Percentiles rank a stretch among this genome's conserved stretches.
Conservation (phyloP, 2,888 invertebrate species). For the Drosophila multiciliata region DNA sequence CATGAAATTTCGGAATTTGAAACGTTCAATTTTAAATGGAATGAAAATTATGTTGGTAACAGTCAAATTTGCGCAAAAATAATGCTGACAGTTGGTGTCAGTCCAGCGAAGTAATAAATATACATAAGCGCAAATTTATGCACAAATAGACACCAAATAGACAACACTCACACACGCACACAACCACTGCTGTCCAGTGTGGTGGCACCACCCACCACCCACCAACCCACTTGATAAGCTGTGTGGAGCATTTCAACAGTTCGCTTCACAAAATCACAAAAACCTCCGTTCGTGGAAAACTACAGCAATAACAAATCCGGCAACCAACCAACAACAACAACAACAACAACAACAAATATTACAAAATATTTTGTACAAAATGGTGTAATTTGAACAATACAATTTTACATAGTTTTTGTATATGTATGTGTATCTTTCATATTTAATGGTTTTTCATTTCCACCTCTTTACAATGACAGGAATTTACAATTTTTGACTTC, state of each 20-base stretch:
- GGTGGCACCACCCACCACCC: conserved; percentile 13
- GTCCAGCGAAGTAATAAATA: conserved; percentile 73
- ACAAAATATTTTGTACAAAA: conserved; percentile 68
- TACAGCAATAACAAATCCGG: conserved; percentile 27
- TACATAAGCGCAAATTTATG: conserved; percentile 77
- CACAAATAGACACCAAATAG: conserved; percentile 60
- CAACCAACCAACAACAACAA: conserved; percentile 16
- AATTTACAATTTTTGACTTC: conserved; percentile 35
- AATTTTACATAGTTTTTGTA: conserved; percentile 2
- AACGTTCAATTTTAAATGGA: conserved; percentile 41
- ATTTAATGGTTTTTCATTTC: conserved; percentile 30
- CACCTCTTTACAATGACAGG: conserved; percentile 38
- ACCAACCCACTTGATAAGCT: conserved; percentile 29
- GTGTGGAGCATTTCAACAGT: conserved; percentile 52
- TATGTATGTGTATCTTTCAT: conserved; percentile 19
- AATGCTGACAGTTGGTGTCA: conserved; percentile 79
- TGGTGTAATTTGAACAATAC: conserved; percentile 52
- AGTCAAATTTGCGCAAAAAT: conserved; percentile 58
- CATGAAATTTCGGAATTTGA: background rate
- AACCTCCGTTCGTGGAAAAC: conserved; percentile 44
- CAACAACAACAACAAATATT: conserved; percentile 55
- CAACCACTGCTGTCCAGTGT: conserved; percentile 16
- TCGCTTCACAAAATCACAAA: conserved; percentile 77
- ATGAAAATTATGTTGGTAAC: conserved; percentile 45
- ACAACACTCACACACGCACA: conserved; percentile 20